These are phyloP conservation scores for Xiphorhynchus erythropygius DNA, from an alignment of 2,797 vertebrate species.

Conservation along the genomic window DNA sequence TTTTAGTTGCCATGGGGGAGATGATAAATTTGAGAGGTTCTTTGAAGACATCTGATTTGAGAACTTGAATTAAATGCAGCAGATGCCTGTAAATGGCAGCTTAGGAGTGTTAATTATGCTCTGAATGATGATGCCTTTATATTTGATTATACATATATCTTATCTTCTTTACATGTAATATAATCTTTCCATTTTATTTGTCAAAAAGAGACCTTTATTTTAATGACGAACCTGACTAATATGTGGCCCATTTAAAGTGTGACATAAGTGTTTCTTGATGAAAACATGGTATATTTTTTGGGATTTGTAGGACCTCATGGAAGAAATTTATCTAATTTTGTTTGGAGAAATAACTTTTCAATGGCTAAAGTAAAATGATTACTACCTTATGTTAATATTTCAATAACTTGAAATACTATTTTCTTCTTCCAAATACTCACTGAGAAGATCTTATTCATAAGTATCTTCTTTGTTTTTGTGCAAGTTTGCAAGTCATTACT, in stretches of 20 bases:
- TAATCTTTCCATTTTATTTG: background rate
- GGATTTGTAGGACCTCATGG: background rate
- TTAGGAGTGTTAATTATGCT: constrained; percentile 20
- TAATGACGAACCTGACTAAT: background rate
- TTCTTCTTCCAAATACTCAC: background rate
- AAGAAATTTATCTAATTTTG: background rate
- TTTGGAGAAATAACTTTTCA: background rate
- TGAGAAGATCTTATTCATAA: background rate
- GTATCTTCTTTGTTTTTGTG: background rate
- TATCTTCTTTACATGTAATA: background rate
- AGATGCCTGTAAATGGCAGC: constrained; percentile 33
- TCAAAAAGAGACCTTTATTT: background rate
- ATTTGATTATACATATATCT: background rate
- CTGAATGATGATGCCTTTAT: background rate
- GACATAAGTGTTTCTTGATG: background rate
- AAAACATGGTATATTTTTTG: background rate
- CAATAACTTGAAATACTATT: background rate
- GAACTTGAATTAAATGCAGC: constrained; percentile 25
- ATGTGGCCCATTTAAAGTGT: background rate
- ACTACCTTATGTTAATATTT: background rate
- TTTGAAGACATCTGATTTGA: constrained; percentile 26
- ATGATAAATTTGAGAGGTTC: constrained; percentile 27
- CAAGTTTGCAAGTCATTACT: background rate
- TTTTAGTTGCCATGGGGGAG: constrained; percentile 24
- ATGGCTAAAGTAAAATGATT: background rate